Conservation (phyloP, 2,797 vertebrate genomes). For the Enteromius mattozi region DNA sequence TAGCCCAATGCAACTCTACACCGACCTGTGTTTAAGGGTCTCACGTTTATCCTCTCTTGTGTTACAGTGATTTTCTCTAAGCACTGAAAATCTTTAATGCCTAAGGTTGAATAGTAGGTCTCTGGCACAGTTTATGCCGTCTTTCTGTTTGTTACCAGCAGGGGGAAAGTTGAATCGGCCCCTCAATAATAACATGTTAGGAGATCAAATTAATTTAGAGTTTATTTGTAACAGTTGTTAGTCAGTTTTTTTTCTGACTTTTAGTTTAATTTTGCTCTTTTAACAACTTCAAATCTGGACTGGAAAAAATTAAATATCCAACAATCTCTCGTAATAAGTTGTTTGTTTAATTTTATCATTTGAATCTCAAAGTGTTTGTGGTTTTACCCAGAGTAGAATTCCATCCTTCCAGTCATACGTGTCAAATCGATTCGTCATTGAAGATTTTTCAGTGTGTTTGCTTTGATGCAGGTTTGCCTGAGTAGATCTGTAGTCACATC, state of each 20-base stretch:
- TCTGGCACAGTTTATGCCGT: neutral
- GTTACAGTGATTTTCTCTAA: slow-evolving; percentile 26
- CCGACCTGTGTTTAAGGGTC: slow-evolving; percentile 4
- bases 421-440: neutral
- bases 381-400: neutral
- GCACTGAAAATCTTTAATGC: neutral
- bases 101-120: neutral
- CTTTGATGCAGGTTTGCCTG: slow-evolving; percentile 2
- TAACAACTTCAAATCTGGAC: neutral
- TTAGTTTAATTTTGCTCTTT: neutral
- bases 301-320: neutral
- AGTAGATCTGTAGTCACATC: slow-evolving; percentile 26
- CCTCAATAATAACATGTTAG: neutral
- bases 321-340: neutral
- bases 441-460: slow-evolving; percentile 17
- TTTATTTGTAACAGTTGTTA: neutral
- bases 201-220: neutral
- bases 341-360: neutral
- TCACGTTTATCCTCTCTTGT: slow-evolving; percentile 33
- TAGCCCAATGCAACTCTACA: slow-evolving; percentile 58
- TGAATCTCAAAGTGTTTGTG: neutral
- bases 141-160: slow-evolving; percentile 1
- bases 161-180: neutral
- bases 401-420: neutral
- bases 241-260: neutral